Conservation (phyloP, 2,113 vertebrate species). For the Scophthalmus maximus region DNA sequence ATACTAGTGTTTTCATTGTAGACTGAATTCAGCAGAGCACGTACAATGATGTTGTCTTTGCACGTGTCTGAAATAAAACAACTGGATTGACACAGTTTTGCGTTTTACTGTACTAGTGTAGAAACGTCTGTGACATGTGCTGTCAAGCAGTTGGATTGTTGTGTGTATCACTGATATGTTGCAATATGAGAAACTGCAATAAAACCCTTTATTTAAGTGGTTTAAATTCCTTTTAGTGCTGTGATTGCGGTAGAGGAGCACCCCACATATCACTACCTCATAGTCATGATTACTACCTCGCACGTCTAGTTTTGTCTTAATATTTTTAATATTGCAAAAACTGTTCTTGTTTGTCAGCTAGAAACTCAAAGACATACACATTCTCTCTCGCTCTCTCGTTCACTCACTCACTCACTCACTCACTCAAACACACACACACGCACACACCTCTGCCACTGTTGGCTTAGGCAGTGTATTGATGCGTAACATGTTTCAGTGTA, state of each 20-base stretch:
- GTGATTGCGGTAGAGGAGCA: no score
- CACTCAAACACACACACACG: background rate
- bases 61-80: background rate
- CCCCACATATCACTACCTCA: no score
- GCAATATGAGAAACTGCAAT: no score
- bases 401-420: background rate
- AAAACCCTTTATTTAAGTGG: no score
- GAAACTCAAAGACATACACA: slow-evolving; percentile 1
- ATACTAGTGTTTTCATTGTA: background rate
- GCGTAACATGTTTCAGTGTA: slow-evolving; percentile 55
- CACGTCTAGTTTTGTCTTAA: background rate
- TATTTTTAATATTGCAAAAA: background rate
- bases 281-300: background rate
- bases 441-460: slow-evolving; percentile 7
- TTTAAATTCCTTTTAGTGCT: no score
- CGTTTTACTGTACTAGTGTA: background rate
- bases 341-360: slow-evolving; percentile 5
- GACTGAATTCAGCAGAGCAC: background rate
- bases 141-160: background rate
- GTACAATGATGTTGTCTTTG: background rate
- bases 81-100: background rate
- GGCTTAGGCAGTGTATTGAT: slow-evolving; percentile 37
- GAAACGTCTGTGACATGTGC: background rate
- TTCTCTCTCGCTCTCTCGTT: background rate
- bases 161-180: background rate